Evolutionary conservation across 1,140 invertebrate genomes (phyloP).

Genomic region (Ctenoplectra terminalis): DNA sequence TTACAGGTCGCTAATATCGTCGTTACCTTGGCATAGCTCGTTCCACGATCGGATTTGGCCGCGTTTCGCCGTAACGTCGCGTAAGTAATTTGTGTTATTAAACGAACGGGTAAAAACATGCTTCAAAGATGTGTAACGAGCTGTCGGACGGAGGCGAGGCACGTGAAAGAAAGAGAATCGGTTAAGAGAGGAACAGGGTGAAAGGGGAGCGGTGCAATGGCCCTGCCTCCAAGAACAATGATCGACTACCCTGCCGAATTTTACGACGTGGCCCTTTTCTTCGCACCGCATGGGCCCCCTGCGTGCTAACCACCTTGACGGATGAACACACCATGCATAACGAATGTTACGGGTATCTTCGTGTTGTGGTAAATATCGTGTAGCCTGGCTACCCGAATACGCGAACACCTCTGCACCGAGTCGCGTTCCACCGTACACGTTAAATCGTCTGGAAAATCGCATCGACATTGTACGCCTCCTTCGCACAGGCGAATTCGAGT

Average conservation of each 20-base stretch:
- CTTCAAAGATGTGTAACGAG: not conserved
- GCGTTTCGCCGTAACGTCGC: not conserved
- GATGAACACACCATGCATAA: constrained; percentile 57
- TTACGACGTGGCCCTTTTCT: constrained; percentile 53
- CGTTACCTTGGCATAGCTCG: not conserved
- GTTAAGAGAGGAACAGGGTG: not conserved
- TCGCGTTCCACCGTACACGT: no score
- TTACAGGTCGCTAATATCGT: not conserved
- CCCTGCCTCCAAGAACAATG: constrained; percentile 43
- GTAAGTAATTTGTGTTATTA: constrained; percentile 30
- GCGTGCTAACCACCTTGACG: constrained; percentile 57
- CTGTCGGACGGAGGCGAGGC: not conserved
- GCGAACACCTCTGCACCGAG: not conserved
- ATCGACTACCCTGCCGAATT: constrained; percentile 57
- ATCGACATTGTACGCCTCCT: no score
- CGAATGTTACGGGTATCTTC: constrained; percentile 55
- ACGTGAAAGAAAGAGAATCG: not conserved
- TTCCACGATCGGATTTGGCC: no score
- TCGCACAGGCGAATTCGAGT: no score
- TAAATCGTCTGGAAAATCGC: not conserved
- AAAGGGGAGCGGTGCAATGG: constrained; percentile 37
- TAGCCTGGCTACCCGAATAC: constrained; percentile 22
- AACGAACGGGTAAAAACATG: constrained; percentile 1
- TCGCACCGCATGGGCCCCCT: constrained; percentile 33
- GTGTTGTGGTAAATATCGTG: constrained; percentile 37